A percentile compares a stretch with the other conserved stretches of the same genome.
These are phyloP conservation scores for Falco peregrinus DNA, from an alignment of 2,797 vertebrate species.

Conservation along the genomic window DNA sequence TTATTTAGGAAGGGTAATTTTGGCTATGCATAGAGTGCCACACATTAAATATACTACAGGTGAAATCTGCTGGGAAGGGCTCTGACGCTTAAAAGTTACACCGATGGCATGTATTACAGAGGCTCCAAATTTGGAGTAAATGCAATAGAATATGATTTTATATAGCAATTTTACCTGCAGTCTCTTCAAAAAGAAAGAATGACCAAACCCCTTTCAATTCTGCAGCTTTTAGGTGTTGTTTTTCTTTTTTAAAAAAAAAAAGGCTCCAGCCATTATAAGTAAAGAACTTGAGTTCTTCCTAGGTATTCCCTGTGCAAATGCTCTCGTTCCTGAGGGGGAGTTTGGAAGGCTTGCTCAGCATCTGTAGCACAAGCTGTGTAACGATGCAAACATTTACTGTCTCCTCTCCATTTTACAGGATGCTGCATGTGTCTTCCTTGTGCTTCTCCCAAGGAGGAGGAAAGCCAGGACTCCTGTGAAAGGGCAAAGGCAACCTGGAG, in stretches of 20 bases:
- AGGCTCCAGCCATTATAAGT: neutral
- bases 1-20: constrained; percentile 1
- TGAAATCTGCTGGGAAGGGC: neutral
- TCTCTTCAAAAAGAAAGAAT: neutral
- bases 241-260: too few relatives aligned
- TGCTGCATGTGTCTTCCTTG: rapidly evolving
- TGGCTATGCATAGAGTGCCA: neutral
- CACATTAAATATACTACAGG: neutral
- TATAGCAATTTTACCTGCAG: neutral
- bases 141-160: neutral
- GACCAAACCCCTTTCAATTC: neutral
- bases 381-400: neutral
- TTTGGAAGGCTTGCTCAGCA: neutral
- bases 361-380: rapidly evolving
- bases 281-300: neutral
- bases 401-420: neutral
- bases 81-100: neutral
- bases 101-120: neutral
- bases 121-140: neutral
- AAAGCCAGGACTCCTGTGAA: neutral
- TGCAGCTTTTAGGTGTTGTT: neutral
- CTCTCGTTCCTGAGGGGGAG: neutral
- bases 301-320: neutral
- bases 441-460: rapidly evolving
- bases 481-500: neutral